Conservation (phyloP, 2,888 invertebrate genomes). For the Drosophila leonis region DNA sequence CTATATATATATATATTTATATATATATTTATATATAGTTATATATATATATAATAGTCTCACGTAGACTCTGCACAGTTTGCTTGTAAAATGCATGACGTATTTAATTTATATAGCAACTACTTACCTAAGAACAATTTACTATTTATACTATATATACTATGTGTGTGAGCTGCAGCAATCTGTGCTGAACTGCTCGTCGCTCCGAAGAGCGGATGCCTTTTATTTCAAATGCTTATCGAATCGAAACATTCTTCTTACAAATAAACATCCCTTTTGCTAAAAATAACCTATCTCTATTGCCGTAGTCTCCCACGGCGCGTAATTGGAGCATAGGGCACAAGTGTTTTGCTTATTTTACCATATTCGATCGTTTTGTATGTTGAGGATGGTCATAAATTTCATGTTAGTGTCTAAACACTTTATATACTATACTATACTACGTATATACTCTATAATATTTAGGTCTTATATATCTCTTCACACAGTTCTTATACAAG, state of each 20-base stretch:
- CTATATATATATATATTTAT: no score
- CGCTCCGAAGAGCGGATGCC: neutral
- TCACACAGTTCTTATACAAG: neutral
- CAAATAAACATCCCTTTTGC: conserved; percentile 8
- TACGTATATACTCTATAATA: neutral
- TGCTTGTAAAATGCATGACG: no score
- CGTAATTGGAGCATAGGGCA: neutral
- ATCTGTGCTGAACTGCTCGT: conserved; percentile 1
- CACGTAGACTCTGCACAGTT: neutral
- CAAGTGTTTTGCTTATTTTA: neutral
- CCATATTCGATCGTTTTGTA: neutral
- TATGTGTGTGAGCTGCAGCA: neutral
- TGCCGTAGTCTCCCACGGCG: neutral
- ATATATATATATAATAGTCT: neutral
- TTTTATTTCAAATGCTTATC: neutral
- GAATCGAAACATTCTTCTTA: neutral
- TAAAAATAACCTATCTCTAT: neutral
- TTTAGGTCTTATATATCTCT: neutral
- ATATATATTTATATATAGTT: no score
- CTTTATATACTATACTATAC: neutral
- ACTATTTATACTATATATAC: no score
- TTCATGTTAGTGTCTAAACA: no score
- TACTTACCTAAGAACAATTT: neutral
- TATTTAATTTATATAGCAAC: neutral
- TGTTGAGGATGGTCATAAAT: neutral